Evolutionary conservation across 2,888 invertebrate species (phyloP).

Genomic region (Metopia argyrocephala): DNA sequence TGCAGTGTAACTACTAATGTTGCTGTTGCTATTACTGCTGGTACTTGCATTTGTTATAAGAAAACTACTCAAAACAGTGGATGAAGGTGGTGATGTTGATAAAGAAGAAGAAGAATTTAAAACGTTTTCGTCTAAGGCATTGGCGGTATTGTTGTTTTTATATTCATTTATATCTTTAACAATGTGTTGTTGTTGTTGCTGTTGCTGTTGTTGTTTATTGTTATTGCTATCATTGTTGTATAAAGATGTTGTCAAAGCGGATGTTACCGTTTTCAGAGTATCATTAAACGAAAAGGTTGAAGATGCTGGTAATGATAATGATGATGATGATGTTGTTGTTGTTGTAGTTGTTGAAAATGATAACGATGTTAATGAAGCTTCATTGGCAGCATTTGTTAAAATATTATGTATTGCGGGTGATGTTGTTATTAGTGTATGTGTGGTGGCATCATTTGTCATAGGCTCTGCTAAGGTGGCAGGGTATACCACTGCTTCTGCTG

Average conservation of each 20-base stretch:
- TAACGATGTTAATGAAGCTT: slow-evolving; percentile 27
- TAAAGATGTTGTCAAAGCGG: slow-evolving; percentile 65
- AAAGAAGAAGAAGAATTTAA: slow-evolving; percentile 17
- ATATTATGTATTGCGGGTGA: slow-evolving; percentile 56
- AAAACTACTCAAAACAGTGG: slow-evolving; percentile 60
- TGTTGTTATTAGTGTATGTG: slow-evolving; percentile 24
- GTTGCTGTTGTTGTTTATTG: slow-evolving; percentile 23
- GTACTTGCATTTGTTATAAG: slow-evolving; percentile 57
- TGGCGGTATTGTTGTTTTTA: slow-evolving; percentile 51
- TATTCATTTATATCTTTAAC: slow-evolving; percentile 12
- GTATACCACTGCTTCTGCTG: background rate
- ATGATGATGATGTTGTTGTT: slow-evolving; percentile 17
- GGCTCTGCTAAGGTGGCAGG: slow-evolving; percentile 51
- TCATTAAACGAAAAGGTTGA: slow-evolving; percentile 56
- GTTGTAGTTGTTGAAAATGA: background rate
- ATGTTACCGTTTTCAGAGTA: slow-evolving; percentile 65
- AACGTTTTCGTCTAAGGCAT: slow-evolving; percentile 57
- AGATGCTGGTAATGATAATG: slow-evolving; percentile 58
- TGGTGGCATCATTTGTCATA: slow-evolving; percentile 15
- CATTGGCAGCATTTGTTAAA: slow-evolving; percentile 60
- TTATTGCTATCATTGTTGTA: slow-evolving; percentile 36
- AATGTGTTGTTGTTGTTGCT: slow-evolving; percentile 9
- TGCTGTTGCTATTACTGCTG: slow-evolving; percentile 57
- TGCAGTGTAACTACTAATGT: slow-evolving; percentile 54
- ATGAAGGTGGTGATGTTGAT: slow-evolving; percentile 45